A percentile compares a stretch with the other conserved stretches of the same genome.
phyloP scores from a whole-genome alignment of 1,140 invertebrate genomes.

The Charaxes varanes region DNA sequence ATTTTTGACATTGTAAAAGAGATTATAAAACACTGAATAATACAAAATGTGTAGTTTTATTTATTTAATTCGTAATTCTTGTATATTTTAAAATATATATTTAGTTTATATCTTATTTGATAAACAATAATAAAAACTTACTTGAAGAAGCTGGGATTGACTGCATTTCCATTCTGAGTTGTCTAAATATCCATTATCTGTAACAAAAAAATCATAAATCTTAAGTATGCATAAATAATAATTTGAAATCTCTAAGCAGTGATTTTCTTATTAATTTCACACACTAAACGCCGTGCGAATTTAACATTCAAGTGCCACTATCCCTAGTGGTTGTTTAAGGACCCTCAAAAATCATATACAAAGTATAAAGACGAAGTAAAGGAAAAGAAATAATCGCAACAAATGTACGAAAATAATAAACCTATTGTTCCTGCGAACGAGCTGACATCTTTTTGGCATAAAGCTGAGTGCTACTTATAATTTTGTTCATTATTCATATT shows the following conservation, averaged over 20 bases:
- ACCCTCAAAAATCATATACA: constrained; percentile 36
- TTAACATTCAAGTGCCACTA: constrained; percentile 31
- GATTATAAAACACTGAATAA: no score
- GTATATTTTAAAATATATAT: no score
- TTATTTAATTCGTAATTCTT: no score
- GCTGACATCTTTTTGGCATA: constrained; percentile 62
- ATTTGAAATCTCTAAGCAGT: neutral
- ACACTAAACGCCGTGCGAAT: constrained; percentile 39
- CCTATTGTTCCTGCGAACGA: constrained; percentile 36
- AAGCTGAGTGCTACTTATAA: constrained; percentile 49
- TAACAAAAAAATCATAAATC: constrained; percentile 12
- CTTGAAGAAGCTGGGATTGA: constrained; percentile 45
- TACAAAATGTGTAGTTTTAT: no score
- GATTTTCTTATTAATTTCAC: constrained; percentile 15
- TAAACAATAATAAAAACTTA: constrained; percentile 24
- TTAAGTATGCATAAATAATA: neutral
- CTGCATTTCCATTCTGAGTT: constrained; percentile 39
- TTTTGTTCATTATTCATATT: constrained; percentile 59
- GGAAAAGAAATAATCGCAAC: constrained; percentile 55
- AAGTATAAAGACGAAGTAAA: constrained; percentile 42
- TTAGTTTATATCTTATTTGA: no score
- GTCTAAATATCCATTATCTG: constrained; percentile 19
- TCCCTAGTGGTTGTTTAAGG: constrained; percentile 47
- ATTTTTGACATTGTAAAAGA: no score
- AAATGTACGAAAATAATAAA: constrained; percentile 58